Percentiles rank a stretch among this genome's conserved stretches.
Evolutionary conservation across 2,113 vertebrate genomes (phyloP).

Genomic region (Hyla sarda): DNA sequence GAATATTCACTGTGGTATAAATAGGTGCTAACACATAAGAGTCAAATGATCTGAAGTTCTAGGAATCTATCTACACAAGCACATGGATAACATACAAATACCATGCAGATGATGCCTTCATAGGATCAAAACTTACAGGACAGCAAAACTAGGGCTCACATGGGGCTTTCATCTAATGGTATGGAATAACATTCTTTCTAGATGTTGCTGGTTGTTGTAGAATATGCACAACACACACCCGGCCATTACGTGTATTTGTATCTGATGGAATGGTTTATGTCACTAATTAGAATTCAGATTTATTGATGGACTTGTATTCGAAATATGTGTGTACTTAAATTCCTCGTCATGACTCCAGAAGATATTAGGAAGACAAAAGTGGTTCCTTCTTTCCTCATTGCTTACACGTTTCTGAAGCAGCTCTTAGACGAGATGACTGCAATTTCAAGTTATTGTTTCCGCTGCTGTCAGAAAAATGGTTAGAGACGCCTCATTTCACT

Average conservation of each 20-base stretch:
- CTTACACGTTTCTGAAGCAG: neutral
- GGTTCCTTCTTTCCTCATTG: conserved; percentile 16
- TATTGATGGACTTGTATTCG: neutral
- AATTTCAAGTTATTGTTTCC: conserved; percentile 62
- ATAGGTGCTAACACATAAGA: no score
- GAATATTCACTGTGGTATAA: no score
- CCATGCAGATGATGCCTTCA: neutral
- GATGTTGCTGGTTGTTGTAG: neutral
- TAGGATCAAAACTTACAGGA: no score
- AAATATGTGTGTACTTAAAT: neutral
- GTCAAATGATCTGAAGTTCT: neutral
- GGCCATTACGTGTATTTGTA: neutral
- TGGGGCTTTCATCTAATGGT: neutral
- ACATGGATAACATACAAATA: neutral
- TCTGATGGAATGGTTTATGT: neutral
- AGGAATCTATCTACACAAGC: neutral
- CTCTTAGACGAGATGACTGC: neutral
- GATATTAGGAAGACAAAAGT: no score
- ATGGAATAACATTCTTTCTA: neutral
- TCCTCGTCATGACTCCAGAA: neutral
- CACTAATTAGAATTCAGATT: neutral
- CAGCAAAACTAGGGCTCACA: no score
- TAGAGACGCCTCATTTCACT: conserved; percentile 60
- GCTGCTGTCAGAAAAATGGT: conserved; percentile 47
- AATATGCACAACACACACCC: neutral